These are phyloP conservation scores for Meles meles DNA, from an alignment of 2,113 vertebrate genomes.

Conservation along the genomic window DNA sequence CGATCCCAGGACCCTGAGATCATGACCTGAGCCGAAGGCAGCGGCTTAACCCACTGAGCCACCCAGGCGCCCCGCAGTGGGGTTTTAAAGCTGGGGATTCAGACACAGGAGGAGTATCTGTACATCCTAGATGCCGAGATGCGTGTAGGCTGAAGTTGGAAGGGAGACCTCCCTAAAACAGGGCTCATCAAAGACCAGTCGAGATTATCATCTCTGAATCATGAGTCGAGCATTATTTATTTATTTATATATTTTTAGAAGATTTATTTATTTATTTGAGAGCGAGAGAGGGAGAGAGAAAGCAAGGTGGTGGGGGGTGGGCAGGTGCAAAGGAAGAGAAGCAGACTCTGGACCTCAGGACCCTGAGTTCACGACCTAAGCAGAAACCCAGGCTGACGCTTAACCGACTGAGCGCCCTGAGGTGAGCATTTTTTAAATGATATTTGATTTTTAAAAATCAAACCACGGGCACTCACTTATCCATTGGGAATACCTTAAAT, in stretches of 20 bases:
- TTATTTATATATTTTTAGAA: background rate
- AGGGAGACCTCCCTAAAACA: background rate
- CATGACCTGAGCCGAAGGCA: too few relatives aligned
- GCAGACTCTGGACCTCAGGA: background rate
- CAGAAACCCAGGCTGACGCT: background rate
- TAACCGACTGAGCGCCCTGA: background rate
- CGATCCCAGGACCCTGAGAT: too few relatives aligned
- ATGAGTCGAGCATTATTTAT: background rate
- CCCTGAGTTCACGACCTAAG: background rate
- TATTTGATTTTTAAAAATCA: background rate
- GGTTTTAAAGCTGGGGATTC: background rate
- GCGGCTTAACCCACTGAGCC: too few relatives aligned
- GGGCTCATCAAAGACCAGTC: background rate
- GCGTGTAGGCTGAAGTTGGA: background rate
- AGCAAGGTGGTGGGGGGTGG: rapidly evolving
- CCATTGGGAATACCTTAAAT: background rate
- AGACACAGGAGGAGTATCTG: background rate
- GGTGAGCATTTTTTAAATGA: background rate
- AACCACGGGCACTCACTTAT: rapidly evolving
- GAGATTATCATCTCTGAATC: background rate
- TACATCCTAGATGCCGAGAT: background rate
- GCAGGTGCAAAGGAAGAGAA: background rate
- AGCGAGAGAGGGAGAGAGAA: background rate
- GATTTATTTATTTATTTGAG: background rate
- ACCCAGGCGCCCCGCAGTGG: too few relatives aligned